Evolutionary conservation across 2,888 invertebrate genomes (phyloP).

Genomic region (Xestia ashworthii): DNA sequence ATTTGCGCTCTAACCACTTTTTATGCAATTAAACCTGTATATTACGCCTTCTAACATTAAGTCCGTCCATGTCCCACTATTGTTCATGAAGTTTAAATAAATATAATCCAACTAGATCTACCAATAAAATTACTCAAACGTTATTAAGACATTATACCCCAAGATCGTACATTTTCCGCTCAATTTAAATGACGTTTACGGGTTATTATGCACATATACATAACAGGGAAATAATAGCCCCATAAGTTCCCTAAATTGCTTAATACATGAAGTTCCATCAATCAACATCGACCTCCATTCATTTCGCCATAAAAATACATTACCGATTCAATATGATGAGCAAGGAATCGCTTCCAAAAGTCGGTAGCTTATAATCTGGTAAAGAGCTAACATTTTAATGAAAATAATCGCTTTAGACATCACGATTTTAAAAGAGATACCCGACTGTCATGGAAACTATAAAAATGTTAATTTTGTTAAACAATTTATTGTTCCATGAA

Average conservation of each 20-base stretch:
- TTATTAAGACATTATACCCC: not conserved
- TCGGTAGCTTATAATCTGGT: constrained; percentile 84
- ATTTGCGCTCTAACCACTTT: no score
- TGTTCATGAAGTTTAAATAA: no score
- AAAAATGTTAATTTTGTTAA: not conserved
- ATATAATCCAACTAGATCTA: not conserved
- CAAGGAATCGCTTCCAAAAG: constrained; percentile 85
- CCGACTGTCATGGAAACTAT: not conserved
- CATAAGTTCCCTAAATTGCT: constrained; percentile 52
- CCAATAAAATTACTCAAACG: not conserved
- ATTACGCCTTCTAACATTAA: not conserved
- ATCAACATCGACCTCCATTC: constrained; percentile 65
- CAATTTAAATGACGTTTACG: constrained; percentile 32
- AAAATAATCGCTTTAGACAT: constrained; percentile 67
- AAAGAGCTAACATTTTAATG: constrained; percentile 81
- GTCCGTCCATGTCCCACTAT: no score
- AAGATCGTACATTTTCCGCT: constrained; percentile 25
- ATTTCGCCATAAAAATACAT: constrained; percentile 67
- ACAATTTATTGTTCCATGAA: not conserved
- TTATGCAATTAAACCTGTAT: not conserved
- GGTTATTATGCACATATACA: constrained; percentile 44
- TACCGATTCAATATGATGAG: constrained; percentile 79
- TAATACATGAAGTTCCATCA: constrained; percentile 57
- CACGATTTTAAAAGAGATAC: constrained; percentile 40
- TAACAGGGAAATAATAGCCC: constrained; percentile 46